These are phyloP conservation scores for Enteromius fasciolatus DNA, from an alignment of 2,797 vertebrate genomes.

Conservation along the genomic window DNA sequence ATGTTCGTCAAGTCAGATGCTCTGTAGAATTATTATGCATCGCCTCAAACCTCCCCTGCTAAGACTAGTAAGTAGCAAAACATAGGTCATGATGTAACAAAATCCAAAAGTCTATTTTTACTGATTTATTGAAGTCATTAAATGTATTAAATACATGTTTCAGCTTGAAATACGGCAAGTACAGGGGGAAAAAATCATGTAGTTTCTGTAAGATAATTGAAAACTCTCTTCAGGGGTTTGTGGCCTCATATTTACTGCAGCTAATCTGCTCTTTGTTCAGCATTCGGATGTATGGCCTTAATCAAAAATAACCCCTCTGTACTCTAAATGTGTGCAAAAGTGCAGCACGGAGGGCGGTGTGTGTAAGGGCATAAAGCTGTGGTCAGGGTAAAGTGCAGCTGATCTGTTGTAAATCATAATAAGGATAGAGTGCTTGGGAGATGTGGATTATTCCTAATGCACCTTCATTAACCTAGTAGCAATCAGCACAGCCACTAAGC, in stretches of 20 bases:
- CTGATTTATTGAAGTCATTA: too few species aligned
- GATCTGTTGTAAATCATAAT: constrained; percentile 86
- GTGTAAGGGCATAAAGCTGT: constrained; percentile 16
- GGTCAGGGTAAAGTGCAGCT: constrained; percentile 73
- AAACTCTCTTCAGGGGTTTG: not conserved
- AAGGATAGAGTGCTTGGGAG: constrained; percentile 72
- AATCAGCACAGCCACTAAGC: constrained; percentile 79
- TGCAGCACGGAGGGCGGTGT: not conserved
- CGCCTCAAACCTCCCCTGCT: not conserved
- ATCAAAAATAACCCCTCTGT: constrained; percentile 29
- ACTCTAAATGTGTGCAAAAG: constrained; percentile 14
- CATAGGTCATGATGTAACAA: not conserved
- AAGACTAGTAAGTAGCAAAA: not conserved
- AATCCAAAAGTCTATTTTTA: not conserved
- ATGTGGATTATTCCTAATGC: constrained; percentile 80
- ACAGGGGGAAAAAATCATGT: not conserved
- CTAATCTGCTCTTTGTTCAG: not conserved
- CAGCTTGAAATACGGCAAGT: not conserved
- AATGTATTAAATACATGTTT: not conserved
- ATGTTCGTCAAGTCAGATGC: not conserved
- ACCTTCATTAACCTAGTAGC: constrained; percentile 78
- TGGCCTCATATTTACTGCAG: not conserved
- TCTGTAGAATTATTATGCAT: not conserved
- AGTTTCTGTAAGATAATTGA: not conserved
- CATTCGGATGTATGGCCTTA: constrained; percentile 1